Evolutionary conservation across 92 coral and sea anemone species (phyloP).

Genomic region (Palythoa grandis): DNA sequence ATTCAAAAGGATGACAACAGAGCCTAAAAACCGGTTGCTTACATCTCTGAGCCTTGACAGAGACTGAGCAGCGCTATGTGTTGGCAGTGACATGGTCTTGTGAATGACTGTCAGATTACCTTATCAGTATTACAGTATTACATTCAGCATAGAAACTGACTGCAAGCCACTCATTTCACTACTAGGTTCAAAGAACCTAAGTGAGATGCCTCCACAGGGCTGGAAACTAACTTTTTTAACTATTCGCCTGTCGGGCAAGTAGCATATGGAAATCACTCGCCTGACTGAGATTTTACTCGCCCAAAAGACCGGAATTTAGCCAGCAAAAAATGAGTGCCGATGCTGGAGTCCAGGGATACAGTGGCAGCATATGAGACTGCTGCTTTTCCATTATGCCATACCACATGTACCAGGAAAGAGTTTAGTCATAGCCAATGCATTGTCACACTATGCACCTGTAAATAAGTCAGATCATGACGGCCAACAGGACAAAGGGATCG

Average conservation of each 20-base stretch:
- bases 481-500: conserved; percentile 57
- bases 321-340: too few species aligned
- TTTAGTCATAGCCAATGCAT: conserved; percentile 4
- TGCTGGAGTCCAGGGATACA: too few species aligned
- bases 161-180: conserved; percentile 32
- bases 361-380: conserved; percentile 4
- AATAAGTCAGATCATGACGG: conserved; percentile 9
- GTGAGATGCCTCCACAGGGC: conserved; percentile 20
- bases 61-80: conserved; percentile 15
- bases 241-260: too few species aligned
- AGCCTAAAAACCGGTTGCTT: conserved; percentile 31
- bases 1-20: not conserved
- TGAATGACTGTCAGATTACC: conserved; percentile 30
- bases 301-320: too few species aligned
- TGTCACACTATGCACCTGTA: conserved; percentile 15
- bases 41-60: conserved; percentile 22
- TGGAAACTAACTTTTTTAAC: too few species aligned
- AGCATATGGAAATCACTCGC: too few species aligned
- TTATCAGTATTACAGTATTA: too few species aligned
- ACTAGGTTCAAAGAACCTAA: too few species aligned
- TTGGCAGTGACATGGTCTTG: conserved; percentile 36
- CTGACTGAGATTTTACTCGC: too few species aligned
- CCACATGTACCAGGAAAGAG: conserved; percentile 16
- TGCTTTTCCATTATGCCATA: conserved; percentile 9
- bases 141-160: conserved; percentile 46